A percentile compares a stretch with the other conserved stretches of the same genome.
These are phyloP conservation scores for Vulpes vulpes DNA, from an alignment of 2,113 vertebrate genomes.

Conservation along the genomic window DNA sequence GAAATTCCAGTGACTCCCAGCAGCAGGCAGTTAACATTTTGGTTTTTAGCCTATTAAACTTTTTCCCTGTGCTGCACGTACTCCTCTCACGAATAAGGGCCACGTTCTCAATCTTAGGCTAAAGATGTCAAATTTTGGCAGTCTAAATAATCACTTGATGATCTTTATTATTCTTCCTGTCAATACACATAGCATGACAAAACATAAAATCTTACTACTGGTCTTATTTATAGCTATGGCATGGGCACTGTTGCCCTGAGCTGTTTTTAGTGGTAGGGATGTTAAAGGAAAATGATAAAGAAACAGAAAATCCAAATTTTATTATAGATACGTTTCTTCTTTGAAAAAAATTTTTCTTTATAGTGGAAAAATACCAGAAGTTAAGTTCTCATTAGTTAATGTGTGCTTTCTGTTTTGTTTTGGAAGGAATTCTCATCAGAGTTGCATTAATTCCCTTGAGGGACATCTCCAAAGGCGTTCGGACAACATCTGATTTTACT, in stretches of 20 bases:
- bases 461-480: slow-evolving; percentile 1
- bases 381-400: slow-evolving; percentile 69
- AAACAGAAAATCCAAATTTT: slow-evolving; percentile 22
- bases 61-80: neutral
- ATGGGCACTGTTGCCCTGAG: neutral
- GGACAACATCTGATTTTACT: slow-evolving; percentile 73
- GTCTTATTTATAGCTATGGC: neutral
- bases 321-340: slow-evolving; percentile 20
- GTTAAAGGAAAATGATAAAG: slow-evolving; percentile 18
- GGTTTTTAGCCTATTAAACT: neutral
- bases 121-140: neutral
- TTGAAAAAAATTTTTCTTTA: neutral
- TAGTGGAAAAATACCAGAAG: slow-evolving; percentile 77
- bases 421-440: slow-evolving; percentile 69
- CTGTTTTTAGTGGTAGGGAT: neutral
- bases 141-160: neutral
- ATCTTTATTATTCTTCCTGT: neutral
- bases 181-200: neutral
- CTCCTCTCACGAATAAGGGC: slow-evolving; percentile 8
- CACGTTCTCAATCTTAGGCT: neutral
- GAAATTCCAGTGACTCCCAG: neutral
- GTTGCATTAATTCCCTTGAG: slow-evolving; percentile 49
- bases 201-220: neutral
- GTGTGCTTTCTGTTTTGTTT: slow-evolving; percentile 74
- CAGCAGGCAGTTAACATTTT: neutral